Evolutionary conservation across 1,140 invertebrate species (phyloP).

Genomic region (Hormaphis cornu): DNA sequence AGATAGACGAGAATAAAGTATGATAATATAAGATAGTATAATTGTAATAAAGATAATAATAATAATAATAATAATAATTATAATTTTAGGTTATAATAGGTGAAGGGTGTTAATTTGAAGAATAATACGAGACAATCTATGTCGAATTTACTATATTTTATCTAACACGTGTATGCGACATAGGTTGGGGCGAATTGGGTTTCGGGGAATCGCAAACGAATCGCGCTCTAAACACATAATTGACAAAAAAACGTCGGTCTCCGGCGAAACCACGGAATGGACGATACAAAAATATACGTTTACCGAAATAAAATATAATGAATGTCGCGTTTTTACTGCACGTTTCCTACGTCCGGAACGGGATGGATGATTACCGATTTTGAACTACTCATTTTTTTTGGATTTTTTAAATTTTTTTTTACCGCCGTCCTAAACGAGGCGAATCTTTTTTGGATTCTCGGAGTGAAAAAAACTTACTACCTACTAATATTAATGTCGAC

Average conservation of each 20-base stretch:
- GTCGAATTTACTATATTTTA: no score
- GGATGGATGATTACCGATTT: no score
- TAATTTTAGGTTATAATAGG: background rate
- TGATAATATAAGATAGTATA: no score
- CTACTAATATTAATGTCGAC: no score
- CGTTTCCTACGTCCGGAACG: no score
- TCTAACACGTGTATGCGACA: no score
- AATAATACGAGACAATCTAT: background rate
- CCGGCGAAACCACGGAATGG: background rate
- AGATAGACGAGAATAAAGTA: background rate
- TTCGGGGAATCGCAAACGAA: background rate
- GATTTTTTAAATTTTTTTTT: no score
- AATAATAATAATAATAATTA: background rate
- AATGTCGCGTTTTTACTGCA: background rate
- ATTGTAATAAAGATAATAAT: slow-evolving; percentile 2
- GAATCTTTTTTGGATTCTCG: no score
- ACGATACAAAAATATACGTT: slow-evolving; percentile 8
- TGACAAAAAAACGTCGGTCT: slow-evolving; percentile 13
- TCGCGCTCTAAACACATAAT: slow-evolving; percentile 3
- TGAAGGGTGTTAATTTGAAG: background rate
- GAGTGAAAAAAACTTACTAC: no score
- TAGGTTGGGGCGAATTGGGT: no score
- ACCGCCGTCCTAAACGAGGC: no score
- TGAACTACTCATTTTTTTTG: no score
- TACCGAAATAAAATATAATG: slow-evolving; percentile 1